Evolutionary conservation across 2,797 vertebrate species (phyloP).

Genomic region (Apodemus agrarius): DNA sequence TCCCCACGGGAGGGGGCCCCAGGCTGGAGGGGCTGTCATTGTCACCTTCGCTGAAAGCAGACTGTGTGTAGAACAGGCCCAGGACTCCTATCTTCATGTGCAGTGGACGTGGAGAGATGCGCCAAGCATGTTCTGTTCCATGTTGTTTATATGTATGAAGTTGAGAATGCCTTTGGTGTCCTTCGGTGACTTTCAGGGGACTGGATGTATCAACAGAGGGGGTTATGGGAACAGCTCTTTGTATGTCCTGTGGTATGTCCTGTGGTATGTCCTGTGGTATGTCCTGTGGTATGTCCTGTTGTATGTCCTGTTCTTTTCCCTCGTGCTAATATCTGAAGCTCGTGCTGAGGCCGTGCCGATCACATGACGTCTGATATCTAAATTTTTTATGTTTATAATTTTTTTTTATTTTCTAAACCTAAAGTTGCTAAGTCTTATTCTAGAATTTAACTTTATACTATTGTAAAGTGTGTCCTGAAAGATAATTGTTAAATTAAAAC

Average conservation of each 20-base stretch:
- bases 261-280: too few species aligned
- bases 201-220: background rate
- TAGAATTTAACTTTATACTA: slow-evolving; percentile 63
- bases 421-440: slow-evolving; percentile 48
- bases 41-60: background rate
- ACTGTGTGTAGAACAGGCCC: background rate
- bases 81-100: background rate
- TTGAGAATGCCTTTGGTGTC: slow-evolving; percentile 31
- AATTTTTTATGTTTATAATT: slow-evolving; percentile 42
- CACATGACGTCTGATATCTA: background rate
- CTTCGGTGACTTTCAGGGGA: background rate
- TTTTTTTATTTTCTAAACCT: slow-evolving; percentile 39
- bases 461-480: slow-evolving; percentile 50
- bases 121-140: background rate
- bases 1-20: background rate
- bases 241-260: too few species aligned
- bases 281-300: too few species aligned
- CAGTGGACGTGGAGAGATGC: background rate
- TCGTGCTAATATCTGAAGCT: slow-evolving; percentile 31
- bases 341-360: background rate
- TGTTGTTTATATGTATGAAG: background rate
- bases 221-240: background rate
- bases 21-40: background rate
- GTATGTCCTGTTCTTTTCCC: background rate
- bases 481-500: slow-evolving; percentile 47